Percentiles rank a stretch among this genome's conserved stretches.
These are phyloP conservation scores for Sebastes taczanowskii DNA, from an alignment of 2,797 vertebrate genomes.

Conservation along the genomic window DNA sequence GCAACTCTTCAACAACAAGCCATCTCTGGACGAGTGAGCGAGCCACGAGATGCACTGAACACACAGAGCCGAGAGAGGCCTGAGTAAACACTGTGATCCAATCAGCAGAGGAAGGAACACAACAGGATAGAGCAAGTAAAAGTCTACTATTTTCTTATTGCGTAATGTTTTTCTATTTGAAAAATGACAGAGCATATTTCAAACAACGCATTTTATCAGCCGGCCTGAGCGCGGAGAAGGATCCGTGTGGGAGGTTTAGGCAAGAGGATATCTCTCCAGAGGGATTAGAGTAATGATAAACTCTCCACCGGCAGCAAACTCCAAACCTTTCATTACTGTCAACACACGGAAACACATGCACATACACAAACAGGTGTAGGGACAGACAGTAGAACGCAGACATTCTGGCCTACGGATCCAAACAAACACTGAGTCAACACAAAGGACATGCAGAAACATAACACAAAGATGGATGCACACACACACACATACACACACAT, in stretches of 20 bases:
- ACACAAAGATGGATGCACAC: constrained; percentile 11
- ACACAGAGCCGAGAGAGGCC: constrained; percentile 24
- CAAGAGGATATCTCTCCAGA: constrained; percentile 54
- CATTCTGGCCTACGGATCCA: constrained; percentile 11
- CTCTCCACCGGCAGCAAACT: constrained; percentile 54
- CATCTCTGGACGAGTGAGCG: constrained; percentile 20
- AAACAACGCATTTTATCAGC: constrained; percentile 51
- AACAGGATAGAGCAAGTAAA: constrained; percentile 14
- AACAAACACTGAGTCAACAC: constrained; percentile 9
- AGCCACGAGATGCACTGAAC: constrained; percentile 23
- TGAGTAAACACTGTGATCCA: constrained; percentile 22
- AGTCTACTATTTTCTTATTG: constrained; percentile 22
- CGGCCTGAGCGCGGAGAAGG: constrained; percentile 20
- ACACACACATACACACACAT: not conserved
- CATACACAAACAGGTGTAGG: constrained; percentile 37
- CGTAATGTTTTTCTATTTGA: constrained; percentile 42
- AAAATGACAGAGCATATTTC: constrained; percentile 54
- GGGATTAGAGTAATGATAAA: constrained; percentile 75
- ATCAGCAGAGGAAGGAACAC: constrained; percentile 4
- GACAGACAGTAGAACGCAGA: not conserved
- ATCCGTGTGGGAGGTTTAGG: constrained; percentile 56
- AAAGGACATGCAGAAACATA: not conserved
- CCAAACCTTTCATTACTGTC: constrained; percentile 62
- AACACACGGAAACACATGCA: constrained; percentile 7
- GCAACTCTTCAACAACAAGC: constrained; percentile 44